Base-by-base conservation (phyloP, 2,888 invertebrate genomes). In the Diaperis boleti region DNA sequence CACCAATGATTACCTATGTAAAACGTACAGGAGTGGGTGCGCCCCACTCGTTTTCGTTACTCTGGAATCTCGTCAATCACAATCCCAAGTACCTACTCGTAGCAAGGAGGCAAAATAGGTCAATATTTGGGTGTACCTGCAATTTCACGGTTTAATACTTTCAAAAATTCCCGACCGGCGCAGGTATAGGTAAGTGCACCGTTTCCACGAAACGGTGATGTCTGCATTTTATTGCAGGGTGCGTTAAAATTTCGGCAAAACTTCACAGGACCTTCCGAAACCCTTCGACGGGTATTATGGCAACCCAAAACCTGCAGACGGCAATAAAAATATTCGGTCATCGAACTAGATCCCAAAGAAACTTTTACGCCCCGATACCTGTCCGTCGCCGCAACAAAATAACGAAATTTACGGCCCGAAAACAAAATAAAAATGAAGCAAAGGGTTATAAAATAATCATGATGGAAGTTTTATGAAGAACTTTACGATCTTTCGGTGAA, bases 151-250 rank as follows among this genome's bases (percentile, higher is more conserved):
- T n/a, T n/a, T n/a, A n/a, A n/a, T n/a, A n/a, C n/a, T n/a, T n/a
- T n/a, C n/a, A n/a, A n/a, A n/a, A n/a, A n/a, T n/a, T 22, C 22
- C 22, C 4, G 22, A 22, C 22, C 22, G 22, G 7, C 20, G 20
- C n/a, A 31, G 3, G n/a, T 11, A 11, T n/a, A 33, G 33, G 33
- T 33, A 33, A 33, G 11, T 33, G 26, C 6, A 2, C 26, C 26
- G 26, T 26, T 26, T n/a, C 26, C 6, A 10, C n/a, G 18, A 22
- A 18, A 35, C 8, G 14, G n/a, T 52, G 37, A 39, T 39, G 15
- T 39, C 26, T 14, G 20, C 29, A 54, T 64, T 69, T 69, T 69
- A 69, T 69, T 67, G 54, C n/a, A 59, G 59, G 68, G 68, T 55
- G 60, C 44, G 50, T 59, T 44, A 62, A 59, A 55, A 59, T 39